phyloP scores from a whole-genome alignment of 1,140 invertebrate species.

The Leptinotarsa undecemlineata region DNA sequence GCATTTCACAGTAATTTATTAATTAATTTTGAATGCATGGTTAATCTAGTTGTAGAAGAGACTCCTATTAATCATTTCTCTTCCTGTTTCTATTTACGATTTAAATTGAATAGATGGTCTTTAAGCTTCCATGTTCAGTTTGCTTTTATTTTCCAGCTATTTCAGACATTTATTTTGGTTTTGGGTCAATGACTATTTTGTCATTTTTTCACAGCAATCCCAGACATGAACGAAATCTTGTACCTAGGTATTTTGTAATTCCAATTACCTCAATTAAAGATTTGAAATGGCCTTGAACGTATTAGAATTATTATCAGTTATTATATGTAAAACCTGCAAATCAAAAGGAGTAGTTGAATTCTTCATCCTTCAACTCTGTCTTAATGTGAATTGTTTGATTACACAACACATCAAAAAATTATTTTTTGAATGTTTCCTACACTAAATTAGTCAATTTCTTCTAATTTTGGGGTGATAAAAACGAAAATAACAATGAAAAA shows the following conservation, averaged over 20 bases:
- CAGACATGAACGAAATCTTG: not conserved
- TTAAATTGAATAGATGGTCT: not conserved
- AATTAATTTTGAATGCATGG: conserved; percentile 13
- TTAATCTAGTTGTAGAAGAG: not conserved
- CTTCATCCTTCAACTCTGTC: not conserved
- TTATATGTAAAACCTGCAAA: not conserved
- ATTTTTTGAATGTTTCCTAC: too few species aligned
- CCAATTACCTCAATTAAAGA: too few species aligned
- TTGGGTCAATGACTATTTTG: conserved; percentile 11
- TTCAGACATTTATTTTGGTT: conserved; percentile 10
- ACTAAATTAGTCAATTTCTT: too few species aligned
- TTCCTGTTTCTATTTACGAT: conserved; percentile 8
- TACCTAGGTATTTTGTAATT: not conserved
- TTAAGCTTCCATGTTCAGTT: conserved; percentile 1
- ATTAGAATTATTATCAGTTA: not conserved
- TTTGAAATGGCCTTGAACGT: not conserved
- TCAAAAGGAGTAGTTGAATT: too few species aligned
- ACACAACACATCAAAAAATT: too few species aligned
- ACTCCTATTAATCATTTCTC: conserved; percentile 12
- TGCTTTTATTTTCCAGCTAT: conserved; percentile 15
- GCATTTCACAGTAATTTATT: not conserved
- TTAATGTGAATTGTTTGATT: not conserved
- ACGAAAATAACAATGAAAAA: too few species aligned
- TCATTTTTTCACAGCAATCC: not conserved
- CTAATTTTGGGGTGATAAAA: too few species aligned